Base-by-base conservation (phyloP, 2,797 vertebrate genomes). In the Perodicticus potto region DNA sequence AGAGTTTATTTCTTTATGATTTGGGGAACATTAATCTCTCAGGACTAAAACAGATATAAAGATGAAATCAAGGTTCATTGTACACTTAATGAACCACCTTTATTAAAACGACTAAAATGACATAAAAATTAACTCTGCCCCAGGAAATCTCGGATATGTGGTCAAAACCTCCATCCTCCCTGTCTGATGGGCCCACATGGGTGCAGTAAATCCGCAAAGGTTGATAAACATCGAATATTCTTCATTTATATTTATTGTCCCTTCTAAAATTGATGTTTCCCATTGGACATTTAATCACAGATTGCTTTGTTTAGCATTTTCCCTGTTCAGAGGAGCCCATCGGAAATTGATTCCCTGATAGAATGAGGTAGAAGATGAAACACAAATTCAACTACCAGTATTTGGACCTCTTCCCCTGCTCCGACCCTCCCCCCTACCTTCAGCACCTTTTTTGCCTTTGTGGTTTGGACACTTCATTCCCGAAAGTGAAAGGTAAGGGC, bases 401-500 rank as follows among this genome's bases (percentile, higher is more conserved):
- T 88, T 94, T 80, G 84, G 74, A 85, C 89, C 84, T 93, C 90
- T 94, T 61, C 70, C 85, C 70, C 69, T 8, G 12, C 70, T n/a
- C 17, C 1, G 3, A 16, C 1, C 8, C n/a, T n/a, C 67, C n/a
- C 19, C 7, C 3, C n/a, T 11, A 2, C 67, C 67, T 84, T 87
- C 17, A 32, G 16, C 32, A 67, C 65, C n/a, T 37, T 89, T 89
- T 55, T 78, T 0, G 4, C 89, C 93, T 96, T 61, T 95, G 81
- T 63, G 61, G 89, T 94, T 90, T 89, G 84, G 91, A 97, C 85
- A 96, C 84, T 93, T 96, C 96, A 94, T 97, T 95, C 95, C 91
- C 94, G 82, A 94, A 97, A 97, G 91, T 95, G 96, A 96, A 97
- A 97, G 95, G 95, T 96, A 97, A 97, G 96, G 93, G 65, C 81